Evolutionary conservation across 2,113 vertebrate species (phyloP).

Genomic region (Chaetorhynchus papuensis): DNA sequence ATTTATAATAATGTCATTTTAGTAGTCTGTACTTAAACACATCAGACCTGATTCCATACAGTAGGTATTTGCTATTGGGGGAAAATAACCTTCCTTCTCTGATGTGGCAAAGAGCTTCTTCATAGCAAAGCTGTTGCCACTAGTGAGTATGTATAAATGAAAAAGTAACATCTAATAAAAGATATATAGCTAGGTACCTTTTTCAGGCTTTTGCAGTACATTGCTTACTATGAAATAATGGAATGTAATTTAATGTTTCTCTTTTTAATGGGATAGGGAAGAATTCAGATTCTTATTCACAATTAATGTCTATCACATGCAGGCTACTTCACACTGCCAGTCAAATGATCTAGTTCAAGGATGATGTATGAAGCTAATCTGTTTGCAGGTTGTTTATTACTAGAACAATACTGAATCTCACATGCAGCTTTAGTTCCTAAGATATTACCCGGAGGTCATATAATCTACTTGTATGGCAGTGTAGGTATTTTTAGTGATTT

Average conservation of each 20-base stretch:
- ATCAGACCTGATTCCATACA: background rate
- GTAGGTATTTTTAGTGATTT: background rate
- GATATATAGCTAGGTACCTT: background rate
- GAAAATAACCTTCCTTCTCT: background rate
- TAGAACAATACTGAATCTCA: background rate
- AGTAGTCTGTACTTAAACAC: background rate
- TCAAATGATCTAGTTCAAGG: background rate
- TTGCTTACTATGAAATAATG: background rate
- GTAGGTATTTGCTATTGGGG: background rate
- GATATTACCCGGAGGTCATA: background rate
- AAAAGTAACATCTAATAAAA: background rate
- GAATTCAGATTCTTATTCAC: background rate
- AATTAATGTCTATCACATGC: background rate
- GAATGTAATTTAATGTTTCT: background rate
- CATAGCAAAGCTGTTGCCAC: background rate
- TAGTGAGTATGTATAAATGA: background rate
- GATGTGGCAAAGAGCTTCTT: background rate
- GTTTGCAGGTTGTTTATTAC: background rate
- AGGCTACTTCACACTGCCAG: background rate
- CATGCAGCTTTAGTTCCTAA: background rate
- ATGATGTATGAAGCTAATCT: background rate
- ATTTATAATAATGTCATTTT: slow-evolving; percentile 6
- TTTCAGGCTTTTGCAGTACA: background rate
- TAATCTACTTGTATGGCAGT: background rate
- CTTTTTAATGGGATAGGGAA: background rate